Base-by-base conservation (phyloP, 1,140 invertebrate genomes). In the Drosophila lacteicornis region DNA sequence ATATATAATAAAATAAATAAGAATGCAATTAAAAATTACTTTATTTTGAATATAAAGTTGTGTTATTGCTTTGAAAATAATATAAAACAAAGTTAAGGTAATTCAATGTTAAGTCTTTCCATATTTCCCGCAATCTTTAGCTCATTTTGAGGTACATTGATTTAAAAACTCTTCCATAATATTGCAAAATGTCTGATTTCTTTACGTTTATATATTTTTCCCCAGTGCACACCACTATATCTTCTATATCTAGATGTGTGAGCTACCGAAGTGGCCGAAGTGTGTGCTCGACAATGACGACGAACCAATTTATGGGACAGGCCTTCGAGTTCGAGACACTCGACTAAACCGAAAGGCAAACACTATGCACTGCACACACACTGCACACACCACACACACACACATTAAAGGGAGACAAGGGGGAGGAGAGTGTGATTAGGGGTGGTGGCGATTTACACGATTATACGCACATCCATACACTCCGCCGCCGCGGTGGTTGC, bases 241-340 rank as follows among this genome's bases (percentile, higher is more conserved):
- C 53, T 36, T 17, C 8, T 46, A 22, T 69, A 45, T 43, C 50
- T 80, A 47, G 55, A 63, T 75, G 50, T 66, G 67, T 67, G 51
- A 51, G 71, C 80, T 74, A 81, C 80, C 69, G 75, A 82, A 82
- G 80, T 79, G 80, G 69, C 69, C 65, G 45, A 79, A 62, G 77
- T 68, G 81, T 77, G 82, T 84, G 77, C 63, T 84, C 75, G 80
- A 81, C 74, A 82, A 79, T 86, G 77, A 87, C 57, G 80, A 74
- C 84, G 51, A 88, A 88, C 83, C 83, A 87, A 87, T 87, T 87
- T 87, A 83, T 66, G 76, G 71, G 74, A 84, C 82, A 75, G 80
- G 46, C 42, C 42, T 66, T 66, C 59, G 75, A 66, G 47, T 36
- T 56, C 53, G 53, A 51, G 63, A 25, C 56, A 79, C 77, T 79